phyloP scores from a whole-genome alignment of 2,113 vertebrate genomes.

The Piprites chloris region DNA sequence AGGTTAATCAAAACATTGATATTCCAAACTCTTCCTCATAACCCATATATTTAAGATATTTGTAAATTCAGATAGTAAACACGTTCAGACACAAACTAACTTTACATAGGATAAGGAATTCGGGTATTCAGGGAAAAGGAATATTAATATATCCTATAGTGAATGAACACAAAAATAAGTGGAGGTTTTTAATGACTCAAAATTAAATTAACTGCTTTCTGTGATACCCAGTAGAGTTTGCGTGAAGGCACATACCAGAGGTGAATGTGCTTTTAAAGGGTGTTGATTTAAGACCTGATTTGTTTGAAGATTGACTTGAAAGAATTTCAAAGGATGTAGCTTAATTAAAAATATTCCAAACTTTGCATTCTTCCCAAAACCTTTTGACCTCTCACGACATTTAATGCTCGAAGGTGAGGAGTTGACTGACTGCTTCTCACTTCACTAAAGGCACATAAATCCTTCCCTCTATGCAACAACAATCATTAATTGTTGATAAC shows the following conservation, averaged over 20 bases:
- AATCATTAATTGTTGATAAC: conserved; percentile 35
- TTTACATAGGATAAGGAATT: neutral
- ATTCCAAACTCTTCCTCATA: neutral
- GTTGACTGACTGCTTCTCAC: conserved; percentile 64
- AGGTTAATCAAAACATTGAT: neutral
- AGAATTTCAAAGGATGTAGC: conserved; percentile 60
- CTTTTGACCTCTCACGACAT: conserved; percentile 71
- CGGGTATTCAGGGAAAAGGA: neutral
- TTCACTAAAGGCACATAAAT: conserved; percentile 62
- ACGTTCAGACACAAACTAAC: neutral
- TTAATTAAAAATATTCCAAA: conserved; percentile 64
- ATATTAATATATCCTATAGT: neutral
- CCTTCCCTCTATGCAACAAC: neutral
- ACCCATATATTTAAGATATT: neutral
- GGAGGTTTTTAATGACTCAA: neutral
- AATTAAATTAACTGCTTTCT: neutral
- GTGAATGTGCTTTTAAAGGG: conserved; percentile 20
- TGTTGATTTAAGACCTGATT: conserved; percentile 54
- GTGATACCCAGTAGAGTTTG: neutral
- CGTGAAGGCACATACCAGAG: neutral
- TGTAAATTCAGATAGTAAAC: neutral
- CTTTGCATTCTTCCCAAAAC: conserved; percentile 69
- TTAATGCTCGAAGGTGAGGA: conserved; percentile 62
- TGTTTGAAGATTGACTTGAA: conserved; percentile 64
- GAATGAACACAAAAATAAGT: neutral